These are phyloP conservation scores for Vipera latastei DNA, from an alignment of 2,797 vertebrate species.

Conservation along the genomic window DNA sequence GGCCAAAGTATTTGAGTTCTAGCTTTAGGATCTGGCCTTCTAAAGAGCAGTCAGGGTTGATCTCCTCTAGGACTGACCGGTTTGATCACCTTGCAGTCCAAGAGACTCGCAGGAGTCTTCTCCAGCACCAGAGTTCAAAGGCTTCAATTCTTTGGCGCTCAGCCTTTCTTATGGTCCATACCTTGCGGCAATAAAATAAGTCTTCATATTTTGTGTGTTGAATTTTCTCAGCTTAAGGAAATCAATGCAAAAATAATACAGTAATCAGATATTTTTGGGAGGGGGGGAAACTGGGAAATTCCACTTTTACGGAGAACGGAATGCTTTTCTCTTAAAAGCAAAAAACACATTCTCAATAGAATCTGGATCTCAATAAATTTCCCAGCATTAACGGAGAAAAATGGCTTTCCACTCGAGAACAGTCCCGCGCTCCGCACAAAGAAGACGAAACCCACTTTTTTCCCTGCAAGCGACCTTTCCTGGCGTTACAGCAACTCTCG, in stretches of 20 bases:
- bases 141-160: too few species aligned
- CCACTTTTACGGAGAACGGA: not conserved
- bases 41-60: too few species aligned
- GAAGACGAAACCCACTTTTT: not conserved
- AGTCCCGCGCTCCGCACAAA: not conserved
- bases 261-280: not conserved
- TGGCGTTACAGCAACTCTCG: not conserved
- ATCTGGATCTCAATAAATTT: not conserved
- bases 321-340: not conserved
- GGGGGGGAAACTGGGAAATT: fast-evolving
- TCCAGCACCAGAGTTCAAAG: too few species aligned
- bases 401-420: not conserved
- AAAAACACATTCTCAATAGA: not conserved
- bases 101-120: too few species aligned
- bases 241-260: not conserved
- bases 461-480: not conserved
- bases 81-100: too few species aligned
- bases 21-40: too few species aligned
- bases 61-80: too few species aligned
- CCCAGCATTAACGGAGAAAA: not conserved
- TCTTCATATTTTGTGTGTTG: not conserved
- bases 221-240: not conserved
- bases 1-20: too few species aligned
- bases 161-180: too few species aligned
- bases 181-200: not conserved